Evolutionary conservation across 2,113 vertebrate genomes (phyloP).

Genomic region (Plotosus lineatus): DNA sequence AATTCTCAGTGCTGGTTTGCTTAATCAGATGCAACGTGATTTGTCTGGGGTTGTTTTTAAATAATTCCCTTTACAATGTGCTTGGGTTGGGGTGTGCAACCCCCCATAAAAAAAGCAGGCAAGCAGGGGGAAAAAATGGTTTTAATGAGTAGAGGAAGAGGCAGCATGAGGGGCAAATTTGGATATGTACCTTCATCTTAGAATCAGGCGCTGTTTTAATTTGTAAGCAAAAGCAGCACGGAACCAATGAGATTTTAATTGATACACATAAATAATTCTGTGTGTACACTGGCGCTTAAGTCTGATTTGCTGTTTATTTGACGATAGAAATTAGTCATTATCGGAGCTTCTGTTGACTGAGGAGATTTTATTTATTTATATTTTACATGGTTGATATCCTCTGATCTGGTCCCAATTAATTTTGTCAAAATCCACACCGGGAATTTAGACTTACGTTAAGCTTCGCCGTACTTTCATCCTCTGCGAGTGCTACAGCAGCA

Average conservation of each 20-base stretch:
- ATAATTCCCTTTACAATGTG: slow-evolving; percentile 71
- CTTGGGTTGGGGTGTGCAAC: slow-evolving; percentile 54
- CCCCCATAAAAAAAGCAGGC: slow-evolving; percentile 49
- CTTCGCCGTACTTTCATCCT: slow-evolving; percentile 61
- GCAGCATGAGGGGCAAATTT: slow-evolving; percentile 62
- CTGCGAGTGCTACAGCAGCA: slow-evolving; percentile 28
- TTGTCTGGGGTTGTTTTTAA: slow-evolving; percentile 66
- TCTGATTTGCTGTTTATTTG: slow-evolving; percentile 81
- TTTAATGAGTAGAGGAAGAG: slow-evolving; percentile 70
- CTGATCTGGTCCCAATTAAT: slow-evolving; percentile 74
- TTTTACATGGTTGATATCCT: slow-evolving; percentile 67
- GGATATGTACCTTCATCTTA: slow-evolving; percentile 75
- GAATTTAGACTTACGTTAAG: slow-evolving; percentile 60
- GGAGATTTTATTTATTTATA: slow-evolving; percentile 78
- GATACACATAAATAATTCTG: slow-evolving; percentile 93
- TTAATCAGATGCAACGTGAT: slow-evolving; percentile 73
- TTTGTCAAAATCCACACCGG: slow-evolving; percentile 73
- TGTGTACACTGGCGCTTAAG: slow-evolving; percentile 83
- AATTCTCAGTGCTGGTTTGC: slow-evolving; percentile 62
- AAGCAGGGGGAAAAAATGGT: slow-evolving; percentile 51
- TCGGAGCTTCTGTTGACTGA: slow-evolving; percentile 76
- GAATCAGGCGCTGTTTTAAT: slow-evolving; percentile 73
- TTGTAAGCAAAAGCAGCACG: slow-evolving; percentile 87
- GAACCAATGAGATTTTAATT: slow-evolving; percentile 89
- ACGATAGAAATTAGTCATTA: slow-evolving; percentile 81